These are phyloP conservation scores for Ptychochromis oligacanthus DNA, from an alignment of 2,113 vertebrate genomes.

Conservation along the genomic window DNA sequence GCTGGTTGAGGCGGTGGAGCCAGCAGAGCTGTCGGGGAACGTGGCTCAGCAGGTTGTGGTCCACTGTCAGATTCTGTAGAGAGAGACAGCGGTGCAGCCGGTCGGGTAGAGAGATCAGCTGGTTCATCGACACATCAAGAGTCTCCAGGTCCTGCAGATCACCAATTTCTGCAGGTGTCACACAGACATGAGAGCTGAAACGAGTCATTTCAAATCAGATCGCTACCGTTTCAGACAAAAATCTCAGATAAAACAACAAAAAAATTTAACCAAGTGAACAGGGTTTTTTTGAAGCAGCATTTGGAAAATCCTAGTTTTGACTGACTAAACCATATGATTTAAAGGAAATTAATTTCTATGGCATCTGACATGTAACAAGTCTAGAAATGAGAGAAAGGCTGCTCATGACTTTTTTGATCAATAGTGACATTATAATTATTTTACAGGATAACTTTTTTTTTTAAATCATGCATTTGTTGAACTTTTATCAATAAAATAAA, in stretches of 20 bases:
- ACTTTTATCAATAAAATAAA: not conserved
- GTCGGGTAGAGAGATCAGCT: constrained; percentile 87
- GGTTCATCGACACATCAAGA: constrained; percentile 92
- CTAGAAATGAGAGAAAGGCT: too few species aligned
- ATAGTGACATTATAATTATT: too few species aligned
- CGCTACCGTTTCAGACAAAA: accelerated
- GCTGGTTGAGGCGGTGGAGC: constrained; percentile 93
- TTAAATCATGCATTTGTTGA: too few species aligned
- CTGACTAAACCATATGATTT: not conserved
- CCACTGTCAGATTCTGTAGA: constrained; percentile 92
- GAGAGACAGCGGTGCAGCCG: constrained; percentile 91
- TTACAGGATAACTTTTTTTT: too few species aligned
- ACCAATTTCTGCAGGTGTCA: constrained; percentile 86
- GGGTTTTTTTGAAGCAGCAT: too few species aligned
- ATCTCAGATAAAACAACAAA: not conserved
- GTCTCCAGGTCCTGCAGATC: constrained; percentile 93
- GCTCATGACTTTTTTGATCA: too few species aligned
- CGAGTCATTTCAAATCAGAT: not conserved
- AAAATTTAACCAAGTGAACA: too few species aligned
- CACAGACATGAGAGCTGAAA: constrained; percentile 11
- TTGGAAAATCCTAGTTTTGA: not conserved
- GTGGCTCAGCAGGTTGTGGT: constrained; percentile 88
- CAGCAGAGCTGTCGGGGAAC: constrained; percentile 94
- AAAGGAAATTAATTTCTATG: too few species aligned
- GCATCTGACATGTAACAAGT: too few species aligned